Evolutionary conservation across 2,797 vertebrate species (phyloP).

Genomic region (Dermochelys coriacea): DNA sequence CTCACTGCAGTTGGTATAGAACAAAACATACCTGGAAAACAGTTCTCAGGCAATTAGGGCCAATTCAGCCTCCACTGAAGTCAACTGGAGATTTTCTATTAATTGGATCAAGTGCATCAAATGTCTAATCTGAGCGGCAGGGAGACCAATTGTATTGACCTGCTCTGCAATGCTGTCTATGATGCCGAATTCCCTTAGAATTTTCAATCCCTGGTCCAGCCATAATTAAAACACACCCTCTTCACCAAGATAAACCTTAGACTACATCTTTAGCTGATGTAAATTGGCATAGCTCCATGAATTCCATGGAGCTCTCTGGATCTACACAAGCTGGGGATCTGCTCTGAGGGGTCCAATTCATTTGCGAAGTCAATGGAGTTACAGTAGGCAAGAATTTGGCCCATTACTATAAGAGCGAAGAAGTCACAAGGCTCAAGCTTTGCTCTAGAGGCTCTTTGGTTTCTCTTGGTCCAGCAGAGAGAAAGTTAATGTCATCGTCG

Average conservation of each 20-base stretch:
- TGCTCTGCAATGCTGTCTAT: background rate
- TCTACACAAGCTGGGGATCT: background rate
- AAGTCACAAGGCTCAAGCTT: constrained; percentile 17
- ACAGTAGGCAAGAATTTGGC: constrained; percentile 52
- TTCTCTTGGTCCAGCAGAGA: background rate
- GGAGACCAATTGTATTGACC: background rate
- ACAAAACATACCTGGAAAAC: background rate
- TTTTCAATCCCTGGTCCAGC: background rate
- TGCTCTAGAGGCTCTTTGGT: background rate
- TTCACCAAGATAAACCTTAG: background rate
- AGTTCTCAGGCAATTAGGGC: background rate
- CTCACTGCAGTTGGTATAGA: background rate
- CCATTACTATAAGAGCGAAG: background rate
- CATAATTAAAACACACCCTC: background rate
- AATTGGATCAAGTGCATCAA: background rate
- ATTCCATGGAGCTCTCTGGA: background rate
- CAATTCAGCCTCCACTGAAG: background rate
- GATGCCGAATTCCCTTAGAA: background rate
- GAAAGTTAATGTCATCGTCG: background rate
- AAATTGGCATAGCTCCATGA: background rate
- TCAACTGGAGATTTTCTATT: background rate
- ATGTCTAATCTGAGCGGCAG: background rate
- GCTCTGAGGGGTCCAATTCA: background rate
- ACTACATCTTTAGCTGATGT: background rate
- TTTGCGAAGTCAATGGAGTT: constrained; percentile 42